Evolutionary conservation across 2,113 vertebrate species (phyloP).

Genomic region (Apodemus sylvaticus): DNA sequence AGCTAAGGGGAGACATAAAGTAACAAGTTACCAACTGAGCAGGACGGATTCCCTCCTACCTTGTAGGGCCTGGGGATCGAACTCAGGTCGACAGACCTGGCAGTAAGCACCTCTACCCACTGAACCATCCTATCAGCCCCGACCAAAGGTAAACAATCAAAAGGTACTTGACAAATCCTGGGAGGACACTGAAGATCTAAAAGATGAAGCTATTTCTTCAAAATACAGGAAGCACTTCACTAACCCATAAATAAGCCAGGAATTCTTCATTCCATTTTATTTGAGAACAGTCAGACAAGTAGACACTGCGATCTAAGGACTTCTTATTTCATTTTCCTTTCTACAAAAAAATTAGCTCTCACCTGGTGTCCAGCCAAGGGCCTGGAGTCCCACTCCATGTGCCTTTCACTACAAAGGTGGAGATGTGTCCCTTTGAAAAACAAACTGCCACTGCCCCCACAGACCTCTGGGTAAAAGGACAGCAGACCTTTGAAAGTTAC

Average conservation of each 20-base stretch:
- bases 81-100: background rate
- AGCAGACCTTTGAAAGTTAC: slow-evolving; percentile 51
- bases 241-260: slow-evolving; percentile 28
- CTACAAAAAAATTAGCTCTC: slow-evolving; percentile 49
- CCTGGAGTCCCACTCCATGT: background rate
- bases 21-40: background rate
- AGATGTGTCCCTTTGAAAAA: slow-evolving; percentile 42
- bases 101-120: background rate
- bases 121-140: background rate
- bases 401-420: slow-evolving; percentile 46
- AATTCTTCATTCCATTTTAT: slow-evolving; percentile 34
- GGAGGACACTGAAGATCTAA: slow-evolving; percentile 46
- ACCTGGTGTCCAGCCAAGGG: slow-evolving; percentile 55
- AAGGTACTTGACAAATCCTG: background rate
- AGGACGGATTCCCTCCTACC: background rate
- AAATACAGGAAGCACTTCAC: slow-evolving; percentile 1
- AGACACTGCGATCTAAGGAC: slow-evolving; percentile 5
- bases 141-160: background rate
- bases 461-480: slow-evolving; percentile 51
- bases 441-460: background rate
- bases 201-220: slow-evolving; percentile 2
- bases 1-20: background rate
- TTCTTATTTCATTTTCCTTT: slow-evolving; percentile 38
- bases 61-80: background rate
- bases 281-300: slow-evolving; percentile 56